These are phyloP conservation scores for Diabrotica virgifera DNA, from an alignment of 1,140 invertebrate genomes.

Conservation along the genomic window DNA sequence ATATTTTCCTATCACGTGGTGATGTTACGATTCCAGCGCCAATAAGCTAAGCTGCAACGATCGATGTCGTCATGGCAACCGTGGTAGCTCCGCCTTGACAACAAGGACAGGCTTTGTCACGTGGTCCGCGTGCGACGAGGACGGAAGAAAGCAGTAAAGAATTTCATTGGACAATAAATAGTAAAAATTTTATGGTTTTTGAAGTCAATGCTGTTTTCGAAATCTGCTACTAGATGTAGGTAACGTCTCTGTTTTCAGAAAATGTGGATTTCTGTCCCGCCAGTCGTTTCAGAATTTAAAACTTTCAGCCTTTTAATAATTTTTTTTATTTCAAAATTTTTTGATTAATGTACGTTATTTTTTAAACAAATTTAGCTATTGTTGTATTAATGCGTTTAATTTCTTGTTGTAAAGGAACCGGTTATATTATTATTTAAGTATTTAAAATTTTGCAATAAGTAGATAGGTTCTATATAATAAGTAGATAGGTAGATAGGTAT, in stretches of 20 bases:
- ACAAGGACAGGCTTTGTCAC: constrained; percentile 23
- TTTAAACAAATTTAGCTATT: too few relatives aligned
- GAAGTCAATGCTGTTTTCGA: constrained; percentile 44
- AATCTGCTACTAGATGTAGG: constrained; percentile 49
- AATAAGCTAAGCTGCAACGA: constrained; percentile 28
- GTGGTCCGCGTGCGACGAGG: constrained; percentile 27
- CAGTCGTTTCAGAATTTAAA: background rate
- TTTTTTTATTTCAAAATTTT: too few relatives aligned
- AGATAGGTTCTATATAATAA: too few relatives aligned
- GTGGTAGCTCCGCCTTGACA: constrained; percentile 29
- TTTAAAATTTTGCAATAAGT: too few relatives aligned
- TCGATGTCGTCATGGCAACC: constrained; percentile 49
- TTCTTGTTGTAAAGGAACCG: too few relatives aligned
- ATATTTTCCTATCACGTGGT: constrained; percentile 38
- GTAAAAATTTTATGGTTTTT: constrained; percentile 49
- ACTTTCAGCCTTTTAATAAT: background rate
- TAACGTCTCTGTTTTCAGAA: constrained; percentile 38
- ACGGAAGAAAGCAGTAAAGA: constrained; percentile 38
- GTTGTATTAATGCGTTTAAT: too few relatives aligned
- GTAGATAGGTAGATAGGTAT: too few relatives aligned
- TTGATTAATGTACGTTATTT: too few relatives aligned
- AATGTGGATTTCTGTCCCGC: constrained; percentile 8
- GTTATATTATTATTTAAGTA: too few relatives aligned
- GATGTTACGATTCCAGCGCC: constrained; percentile 30
- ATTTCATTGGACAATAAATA: constrained; percentile 48